Evolutionary conservation across 2,113 vertebrate species (phyloP).

Genomic region (Phalacrocorax carbo): DNA sequence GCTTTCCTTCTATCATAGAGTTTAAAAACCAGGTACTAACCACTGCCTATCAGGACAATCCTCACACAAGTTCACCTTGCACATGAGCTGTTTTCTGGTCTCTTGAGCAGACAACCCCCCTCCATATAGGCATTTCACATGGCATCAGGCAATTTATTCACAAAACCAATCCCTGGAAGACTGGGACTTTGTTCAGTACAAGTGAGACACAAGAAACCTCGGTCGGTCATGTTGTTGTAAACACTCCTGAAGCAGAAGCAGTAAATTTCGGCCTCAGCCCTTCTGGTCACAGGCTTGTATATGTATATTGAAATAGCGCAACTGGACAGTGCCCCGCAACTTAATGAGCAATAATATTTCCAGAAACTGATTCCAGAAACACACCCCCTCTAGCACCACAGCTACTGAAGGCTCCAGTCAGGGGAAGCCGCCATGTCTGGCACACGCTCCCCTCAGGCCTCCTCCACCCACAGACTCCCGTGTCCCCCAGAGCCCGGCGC

Average conservation of each 20-base stretch:
- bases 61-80: background rate
- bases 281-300: no score
- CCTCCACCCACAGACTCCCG: accelerated
- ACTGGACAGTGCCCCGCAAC: accelerated
- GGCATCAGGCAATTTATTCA: background rate
- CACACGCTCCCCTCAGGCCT: accelerated
- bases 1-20: background rate
- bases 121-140: accelerated
- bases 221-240: no score
- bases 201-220: background rate
- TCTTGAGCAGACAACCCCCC: background rate
- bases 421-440: accelerated
- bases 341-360: no score
- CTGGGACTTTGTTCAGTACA: accelerated
- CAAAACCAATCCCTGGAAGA: accelerated
- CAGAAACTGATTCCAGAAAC: accelerated
- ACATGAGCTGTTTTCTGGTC: background rate
- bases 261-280: background rate
- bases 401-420: background rate
- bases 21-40: background rate
- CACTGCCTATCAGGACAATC: no score
- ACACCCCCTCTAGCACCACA: no score
- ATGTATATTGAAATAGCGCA: no score
- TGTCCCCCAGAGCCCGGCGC: background rate
- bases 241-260: no score